These are phyloP conservation scores for Heliconius hewitsoni DNA, from an alignment of 1,140 invertebrate species.

Conservation along the genomic window DNA sequence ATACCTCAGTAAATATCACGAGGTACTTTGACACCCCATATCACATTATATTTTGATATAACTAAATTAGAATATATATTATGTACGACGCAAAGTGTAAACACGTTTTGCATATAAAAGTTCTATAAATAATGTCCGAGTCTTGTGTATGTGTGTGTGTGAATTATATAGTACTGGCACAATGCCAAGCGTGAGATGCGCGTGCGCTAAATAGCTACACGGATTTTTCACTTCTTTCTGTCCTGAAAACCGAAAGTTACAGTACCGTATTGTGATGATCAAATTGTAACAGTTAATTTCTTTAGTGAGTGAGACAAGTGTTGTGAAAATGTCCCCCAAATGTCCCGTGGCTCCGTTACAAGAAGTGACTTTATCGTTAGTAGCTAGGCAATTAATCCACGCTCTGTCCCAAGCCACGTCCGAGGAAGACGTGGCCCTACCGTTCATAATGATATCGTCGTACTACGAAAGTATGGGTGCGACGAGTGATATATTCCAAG, in stretches of 20 bases:
- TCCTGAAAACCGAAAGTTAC: conserved; percentile 57
- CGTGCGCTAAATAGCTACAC: conserved; percentile 69
- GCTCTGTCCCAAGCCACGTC: conserved; percentile 73
- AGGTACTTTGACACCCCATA: neutral
- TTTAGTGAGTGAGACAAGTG: conserved; percentile 51
- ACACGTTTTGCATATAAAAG: conserved; percentile 77
- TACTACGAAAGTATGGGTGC: conserved; percentile 82
- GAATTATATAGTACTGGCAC: conserved; percentile 74
- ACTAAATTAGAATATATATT: conserved; percentile 36
- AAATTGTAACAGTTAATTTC: conserved; percentile 42
- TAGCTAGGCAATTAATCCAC: conserved; percentile 77
- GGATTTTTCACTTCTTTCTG: conserved; percentile 70
- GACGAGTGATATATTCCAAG: conserved; percentile 84
- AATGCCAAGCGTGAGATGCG: conserved; percentile 60
- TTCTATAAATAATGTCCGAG: conserved; percentile 74
- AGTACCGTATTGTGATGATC: conserved; percentile 55
- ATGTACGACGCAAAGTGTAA: conserved; percentile 52
- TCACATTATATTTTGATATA: conserved; percentile 19
- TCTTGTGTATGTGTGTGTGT: conserved; percentile 68
- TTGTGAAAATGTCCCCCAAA: conserved; percentile 76
- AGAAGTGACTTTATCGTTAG: conserved; percentile 74
- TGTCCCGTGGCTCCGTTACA: conserved; percentile 74
- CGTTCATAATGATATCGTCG: conserved; percentile 82
- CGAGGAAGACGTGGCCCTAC: conserved; percentile 80
- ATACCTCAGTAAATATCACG: neutral